These are phyloP conservation scores for Mesoligia furuncula DNA, from an alignment of 2,888 invertebrate species.

Conservation along the genomic window DNA sequence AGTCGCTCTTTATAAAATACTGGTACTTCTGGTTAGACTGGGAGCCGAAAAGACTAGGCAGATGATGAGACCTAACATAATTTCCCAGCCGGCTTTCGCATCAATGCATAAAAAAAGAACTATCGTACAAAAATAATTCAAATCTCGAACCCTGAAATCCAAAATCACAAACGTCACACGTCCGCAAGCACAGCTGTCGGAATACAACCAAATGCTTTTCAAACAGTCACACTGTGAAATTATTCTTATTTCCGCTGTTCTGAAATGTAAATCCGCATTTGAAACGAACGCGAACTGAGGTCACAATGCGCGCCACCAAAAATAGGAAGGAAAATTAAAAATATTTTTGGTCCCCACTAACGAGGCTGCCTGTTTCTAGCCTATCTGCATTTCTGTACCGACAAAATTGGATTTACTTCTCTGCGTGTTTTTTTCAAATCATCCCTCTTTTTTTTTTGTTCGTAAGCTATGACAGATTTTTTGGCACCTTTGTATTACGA, in stretches of 20 bases:
- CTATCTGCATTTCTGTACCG: constrained; percentile 73
- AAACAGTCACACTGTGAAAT: constrained; percentile 43
- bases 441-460: constrained; percentile 59
- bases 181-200: constrained; percentile 14
- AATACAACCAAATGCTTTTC: constrained; percentile 31
- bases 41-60: neutral
- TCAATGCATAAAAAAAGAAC: neutral
- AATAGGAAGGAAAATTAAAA: constrained; percentile 85
- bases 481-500: constrained; percentile 38
- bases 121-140: neutral
- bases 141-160: neutral
- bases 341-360: constrained; percentile 71
- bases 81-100: neutral
- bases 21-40: too few species aligned
- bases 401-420: constrained; percentile 73
- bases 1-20: neutral
- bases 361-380: constrained; percentile 66
- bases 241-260: constrained; percentile 53
- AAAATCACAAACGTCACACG: constrained; percentile 21
- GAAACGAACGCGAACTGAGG: constrained; percentile 64
- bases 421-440: constrained; percentile 63
- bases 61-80: neutral
- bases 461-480: constrained; percentile 53
- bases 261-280: constrained; percentile 66
- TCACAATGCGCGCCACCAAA: constrained; percentile 76